A percentile compares a stretch with the other conserved stretches of the same genome.
Evolutionary conservation across 2,113 vertebrate genomes (phyloP).

Genomic region (Calonectris borealis): DNA sequence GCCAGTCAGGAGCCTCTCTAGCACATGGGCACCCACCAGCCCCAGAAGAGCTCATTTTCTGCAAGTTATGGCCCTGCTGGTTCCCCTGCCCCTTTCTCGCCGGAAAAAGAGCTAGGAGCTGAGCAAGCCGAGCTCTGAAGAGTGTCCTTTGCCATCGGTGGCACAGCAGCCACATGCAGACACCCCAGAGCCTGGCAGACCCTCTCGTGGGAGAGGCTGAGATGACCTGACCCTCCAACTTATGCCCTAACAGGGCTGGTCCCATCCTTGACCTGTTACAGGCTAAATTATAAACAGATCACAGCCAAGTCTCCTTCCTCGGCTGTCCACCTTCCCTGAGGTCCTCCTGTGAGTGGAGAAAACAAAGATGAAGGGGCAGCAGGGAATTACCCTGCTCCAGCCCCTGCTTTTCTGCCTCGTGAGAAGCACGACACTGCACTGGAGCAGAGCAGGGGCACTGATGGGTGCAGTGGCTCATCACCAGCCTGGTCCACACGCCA

Average conservation of each 20-base stretch:
- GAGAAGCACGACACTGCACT: not conserved
- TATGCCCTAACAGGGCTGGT: not conserved
- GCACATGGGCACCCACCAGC: not conserved
- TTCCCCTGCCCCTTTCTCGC: not conserved
- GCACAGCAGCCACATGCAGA: not conserved
- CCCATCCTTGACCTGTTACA: not conserved
- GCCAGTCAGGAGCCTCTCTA: not conserved
- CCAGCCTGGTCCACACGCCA: not conserved
- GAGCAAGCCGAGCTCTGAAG: not conserved
- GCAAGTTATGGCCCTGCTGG: not conserved
- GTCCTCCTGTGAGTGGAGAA: not conserved
- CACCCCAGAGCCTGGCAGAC: not conserved
- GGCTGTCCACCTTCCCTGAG: not conserved
- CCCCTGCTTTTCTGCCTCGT: not conserved
- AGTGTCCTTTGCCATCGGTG: not conserved
- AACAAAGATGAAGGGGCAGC: rapidly evolving
- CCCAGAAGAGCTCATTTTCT: not conserved
- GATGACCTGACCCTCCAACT: not conserved
- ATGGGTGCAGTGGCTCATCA: not conserved
- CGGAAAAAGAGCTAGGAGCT: not conserved
- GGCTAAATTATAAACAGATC: not conserved
- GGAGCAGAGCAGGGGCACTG: not conserved
- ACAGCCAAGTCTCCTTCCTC: not conserved
- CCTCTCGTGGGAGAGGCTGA: not conserved
- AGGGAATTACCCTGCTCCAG: not conserved